Base-by-base conservation (phyloP, 2,888 invertebrate genomes). In the Drosophila macrothrix region DNA sequence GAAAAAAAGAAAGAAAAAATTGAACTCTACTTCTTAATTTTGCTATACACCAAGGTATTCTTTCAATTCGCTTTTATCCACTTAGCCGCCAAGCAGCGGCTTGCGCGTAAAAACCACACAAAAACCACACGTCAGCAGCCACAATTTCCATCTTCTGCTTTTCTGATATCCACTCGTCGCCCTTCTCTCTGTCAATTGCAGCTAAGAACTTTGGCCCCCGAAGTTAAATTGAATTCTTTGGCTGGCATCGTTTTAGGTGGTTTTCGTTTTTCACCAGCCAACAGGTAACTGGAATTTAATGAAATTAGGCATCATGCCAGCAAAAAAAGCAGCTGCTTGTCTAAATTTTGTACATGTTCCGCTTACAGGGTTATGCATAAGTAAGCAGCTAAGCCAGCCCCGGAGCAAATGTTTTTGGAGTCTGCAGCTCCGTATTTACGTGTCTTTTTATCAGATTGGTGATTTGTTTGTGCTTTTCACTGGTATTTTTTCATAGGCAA, bases 201-300 rank as follows among this genome's bases (percentile, higher is more conserved):
- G 73, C 61, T 52, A 68, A 73, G 75, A 65, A 71, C 84, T 79
- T 70, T 62, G 55, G 61, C 64, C 74, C 64, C 56, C 76, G 64
- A 65, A 73, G 63, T 74, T 78, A 90, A 87, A 90, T 87, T 90
- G 78, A 90, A 90, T 84, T 84, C 61, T 73, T 80, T 76, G 56
- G 71, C 70, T 68, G 65, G 55, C 59, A 50, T 65, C 62, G 71
- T 56, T 58, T 69, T 50, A 55, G 72, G 54, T 37, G 46, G 12
- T n/a, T 50, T 70, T 14, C 29, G 22, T 29, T 35, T 39, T 35
- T 67, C 28, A 39, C 46, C 74, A 72, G 76, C 84, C 84, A 86
- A 84, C 84, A 87, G 90, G 88, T 82, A 76, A 77, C 77, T 33
- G 64, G 72, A 77, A 79, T 90, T 90, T 90, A 90, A 90, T 82